Base-by-base conservation (phyloP, 2,113 vertebrate species). In the Cyanoderma ruficeps region DNA sequence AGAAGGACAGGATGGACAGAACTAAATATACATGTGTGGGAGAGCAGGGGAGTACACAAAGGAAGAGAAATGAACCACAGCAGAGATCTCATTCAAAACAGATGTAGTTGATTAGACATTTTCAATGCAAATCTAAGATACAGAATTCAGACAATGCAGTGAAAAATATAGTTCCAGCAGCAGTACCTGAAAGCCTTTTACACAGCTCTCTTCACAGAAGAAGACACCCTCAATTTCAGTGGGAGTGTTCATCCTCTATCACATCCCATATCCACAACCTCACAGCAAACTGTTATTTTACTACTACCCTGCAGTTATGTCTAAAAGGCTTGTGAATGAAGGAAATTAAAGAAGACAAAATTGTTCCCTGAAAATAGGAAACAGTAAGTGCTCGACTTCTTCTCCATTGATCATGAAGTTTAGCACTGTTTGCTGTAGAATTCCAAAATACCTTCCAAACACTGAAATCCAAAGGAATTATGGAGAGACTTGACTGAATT, bases 91-190 rank as follows among this genome's bases (percentile, higher is more conserved):
- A 14, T 50, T 50, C 61, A 44, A 65, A 65, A 16, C 6, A 78
- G 16, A 50, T 0, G 0, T 35, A 35, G 6, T 12, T 13, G 46
- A 80, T 20, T 21, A 18, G 42, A 47, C 1, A 39, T 59, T 46
- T 83, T 81, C n/a, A 47, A 35, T 0, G 1, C 18, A 81, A 64
- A 59, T 72, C 35, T 83, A 57, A 72, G 37, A 47, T 10, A 67
- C 0, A 2, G 44, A 49, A 11, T 53, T 63, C 74, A 63, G 42
- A 30, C 33, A 50, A 14, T 22, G 25, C 25, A 50, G 41, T 59
- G 53, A 28, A 63, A 93, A 87, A 33, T 23, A 50, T 9, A 33
- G 23, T 15, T 61, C 24, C 47, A 47, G 24, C 6, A 74, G 42
- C 47, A 78, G 39, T 31, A 63, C 15, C 22, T 76, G 35, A 24